These are phyloP conservation scores for Meriones unguiculatus DNA, from an alignment of 2,113 vertebrate species.

Conservation along the genomic window DNA sequence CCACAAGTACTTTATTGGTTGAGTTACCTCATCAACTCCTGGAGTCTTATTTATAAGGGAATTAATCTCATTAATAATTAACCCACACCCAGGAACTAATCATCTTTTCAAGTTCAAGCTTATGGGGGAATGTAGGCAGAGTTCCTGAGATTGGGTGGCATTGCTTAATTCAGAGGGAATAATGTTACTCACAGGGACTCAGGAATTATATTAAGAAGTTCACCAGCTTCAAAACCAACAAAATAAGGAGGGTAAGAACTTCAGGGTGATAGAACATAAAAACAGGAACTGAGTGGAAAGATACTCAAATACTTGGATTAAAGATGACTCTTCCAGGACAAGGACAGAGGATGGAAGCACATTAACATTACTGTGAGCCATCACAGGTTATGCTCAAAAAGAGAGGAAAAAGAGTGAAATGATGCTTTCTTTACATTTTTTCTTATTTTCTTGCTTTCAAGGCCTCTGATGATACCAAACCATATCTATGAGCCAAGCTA, in stretches of 20 bases:
- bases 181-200: not conserved
- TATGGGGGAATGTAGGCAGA: not conserved
- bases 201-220: not conserved
- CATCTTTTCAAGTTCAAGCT: too few species aligned
- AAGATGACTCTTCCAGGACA: not conserved
- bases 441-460: not conserved
- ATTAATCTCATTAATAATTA: too few species aligned
- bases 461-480: not conserved
- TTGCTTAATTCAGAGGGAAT: not conserved
- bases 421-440: not conserved
- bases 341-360: not conserved
- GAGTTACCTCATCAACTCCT: too few species aligned
- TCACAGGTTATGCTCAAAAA: not conserved
- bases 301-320: not conserved
- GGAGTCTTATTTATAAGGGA: too few species aligned
- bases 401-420: not conserved
- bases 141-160: not conserved
- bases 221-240: not conserved
- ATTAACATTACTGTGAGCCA: not conserved
- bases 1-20: too few species aligned
- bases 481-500: not conserved
- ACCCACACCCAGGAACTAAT: too few species aligned
- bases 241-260: too few species aligned
- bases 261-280: not conserved
- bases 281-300: not conserved